These are phyloP conservation scores for Candidula unifasciata DNA, from an alignment of 2,888 invertebrate species.

Conservation along the genomic window DNA sequence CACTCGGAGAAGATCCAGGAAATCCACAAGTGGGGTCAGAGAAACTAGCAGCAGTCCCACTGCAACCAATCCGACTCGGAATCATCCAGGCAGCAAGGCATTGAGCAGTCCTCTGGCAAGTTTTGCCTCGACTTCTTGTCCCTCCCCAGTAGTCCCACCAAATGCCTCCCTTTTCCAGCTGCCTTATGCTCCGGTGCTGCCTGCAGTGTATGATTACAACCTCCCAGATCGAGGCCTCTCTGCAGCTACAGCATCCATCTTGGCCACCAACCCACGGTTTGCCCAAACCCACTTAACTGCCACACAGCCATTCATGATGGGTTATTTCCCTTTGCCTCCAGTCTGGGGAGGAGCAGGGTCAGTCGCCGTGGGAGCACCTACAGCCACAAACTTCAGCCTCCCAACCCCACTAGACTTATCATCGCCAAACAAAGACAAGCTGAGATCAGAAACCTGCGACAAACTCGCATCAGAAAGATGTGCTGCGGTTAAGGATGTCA, in stretches of 20 bases:
- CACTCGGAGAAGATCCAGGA: constrained; percentile 22
- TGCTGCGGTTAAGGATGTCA: neutral
- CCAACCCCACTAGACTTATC: constrained; percentile 67
- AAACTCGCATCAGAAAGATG: neutral
- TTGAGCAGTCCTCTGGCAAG: neutral
- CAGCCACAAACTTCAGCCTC: constrained; percentile 58
- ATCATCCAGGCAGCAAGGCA: constrained; percentile 36
- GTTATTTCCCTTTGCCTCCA: constrained; percentile 55
- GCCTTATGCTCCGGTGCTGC: constrained; percentile 51
- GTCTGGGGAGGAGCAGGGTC: constrained; percentile 47
- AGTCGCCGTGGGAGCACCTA: constrained; percentile 47
- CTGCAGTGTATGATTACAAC: constrained; percentile 68
- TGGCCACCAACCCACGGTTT: constrained; percentile 51
- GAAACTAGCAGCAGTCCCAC: constrained; percentile 33
- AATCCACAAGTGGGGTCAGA: constrained; percentile 6
- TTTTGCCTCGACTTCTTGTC: constrained; percentile 22
- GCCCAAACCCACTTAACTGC: constrained; percentile 59
- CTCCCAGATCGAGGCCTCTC: constrained; percentile 71
- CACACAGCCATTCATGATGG: constrained; percentile 54
- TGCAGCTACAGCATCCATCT: constrained; percentile 53
- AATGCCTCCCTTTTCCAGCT: constrained; percentile 38
- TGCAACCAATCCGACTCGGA: constrained; percentile 12
- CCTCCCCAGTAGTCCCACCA: constrained; percentile 36
- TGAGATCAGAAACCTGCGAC: constrained; percentile 39
- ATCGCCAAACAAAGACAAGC: constrained; percentile 60